Conservation (phyloP, 2,113 vertebrate species). For the Pluvianellus socialis region DNA sequence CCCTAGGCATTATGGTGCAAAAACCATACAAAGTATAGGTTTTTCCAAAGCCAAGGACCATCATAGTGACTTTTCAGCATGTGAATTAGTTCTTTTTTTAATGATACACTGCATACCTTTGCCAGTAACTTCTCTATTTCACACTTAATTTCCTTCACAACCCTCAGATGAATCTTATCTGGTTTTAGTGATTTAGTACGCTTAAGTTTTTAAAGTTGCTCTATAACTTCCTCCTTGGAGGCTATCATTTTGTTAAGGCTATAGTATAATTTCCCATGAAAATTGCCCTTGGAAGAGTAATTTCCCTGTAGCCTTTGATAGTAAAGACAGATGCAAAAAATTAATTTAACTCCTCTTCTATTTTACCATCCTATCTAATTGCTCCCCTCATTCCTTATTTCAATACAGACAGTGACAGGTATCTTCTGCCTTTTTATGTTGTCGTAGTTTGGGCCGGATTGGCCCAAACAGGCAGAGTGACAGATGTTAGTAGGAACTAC, state of each 20-base stretch:
- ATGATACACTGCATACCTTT: neutral
- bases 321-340: constrained; percentile 21
- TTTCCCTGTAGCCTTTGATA: neutral
- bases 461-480: too few relatives aligned
- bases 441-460: too few relatives aligned
- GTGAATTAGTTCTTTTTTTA: neutral
- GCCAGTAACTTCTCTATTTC: constrained; percentile 24
- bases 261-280: constrained; percentile 33
- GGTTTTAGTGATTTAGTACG: constrained; percentile 33
- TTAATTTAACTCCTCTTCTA: constrained; percentile 21
- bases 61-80: neutral
- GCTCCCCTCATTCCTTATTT: neutral
- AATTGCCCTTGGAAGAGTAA: constrained; percentile 29
- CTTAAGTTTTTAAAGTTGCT: constrained; percentile 43
- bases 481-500: too few relatives aligned
- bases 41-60: neutral
- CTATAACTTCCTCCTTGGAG: constrained; percentile 36
- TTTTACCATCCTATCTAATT: constrained; percentile 3
- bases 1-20: neutral
- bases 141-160: constrained; percentile 43
- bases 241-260: constrained; percentile 4
- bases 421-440: neutral
- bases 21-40: neutral
- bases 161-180: constrained; percentile 20
- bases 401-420: neutral